A percentile compares a stretch with the other conserved stretches of the same genome.
Conservation (phyloP, 2,888 invertebrate species). For the Pandemis cinnamomeana region DNA sequence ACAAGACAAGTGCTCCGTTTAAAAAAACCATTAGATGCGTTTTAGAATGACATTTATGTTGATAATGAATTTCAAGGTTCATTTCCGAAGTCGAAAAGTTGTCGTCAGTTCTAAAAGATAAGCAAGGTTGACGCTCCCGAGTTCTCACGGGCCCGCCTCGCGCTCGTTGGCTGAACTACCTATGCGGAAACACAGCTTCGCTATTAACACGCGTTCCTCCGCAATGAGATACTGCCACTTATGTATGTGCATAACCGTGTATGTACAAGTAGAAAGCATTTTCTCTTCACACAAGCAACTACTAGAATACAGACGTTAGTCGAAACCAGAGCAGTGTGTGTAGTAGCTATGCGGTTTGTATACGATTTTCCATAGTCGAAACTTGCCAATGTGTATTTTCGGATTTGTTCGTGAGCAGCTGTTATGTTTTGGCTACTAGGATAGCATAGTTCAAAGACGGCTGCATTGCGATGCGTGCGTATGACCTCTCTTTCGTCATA, state of each 20-base stretch:
- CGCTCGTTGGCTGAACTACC: conserved; percentile 78
- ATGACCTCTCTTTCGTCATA: conserved; percentile 37
- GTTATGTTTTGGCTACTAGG: conserved; percentile 76
- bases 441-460: conserved; percentile 57
- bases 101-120: conserved; percentile 48
- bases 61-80: neutral
- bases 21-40: neutral
- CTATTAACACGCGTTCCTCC: conserved; percentile 82
- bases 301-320: conserved; percentile 55
- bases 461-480: conserved; percentile 45
- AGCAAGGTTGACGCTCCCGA: conserved; percentile 82
- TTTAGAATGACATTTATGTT: neutral
- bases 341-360: conserved; percentile 65
- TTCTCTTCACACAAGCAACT: conserved; percentile 65
- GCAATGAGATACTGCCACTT: conserved; percentile 82
- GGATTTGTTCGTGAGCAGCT: conserved; percentile 76
- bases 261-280: conserved; percentile 63
- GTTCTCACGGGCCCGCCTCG: conserved; percentile 77
- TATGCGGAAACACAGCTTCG: conserved; percentile 82
- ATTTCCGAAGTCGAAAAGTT: conserved; percentile 21
- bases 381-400: conserved; percentile 67
- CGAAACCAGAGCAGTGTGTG: conserved; percentile 61
- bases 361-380: conserved; percentile 70
- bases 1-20: neutral
- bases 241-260: conserved; percentile 64